Evolutionary conservation across 2,888 invertebrate genomes (phyloP).

Genomic region (Scaptomyza cyrtandrae): DNA sequence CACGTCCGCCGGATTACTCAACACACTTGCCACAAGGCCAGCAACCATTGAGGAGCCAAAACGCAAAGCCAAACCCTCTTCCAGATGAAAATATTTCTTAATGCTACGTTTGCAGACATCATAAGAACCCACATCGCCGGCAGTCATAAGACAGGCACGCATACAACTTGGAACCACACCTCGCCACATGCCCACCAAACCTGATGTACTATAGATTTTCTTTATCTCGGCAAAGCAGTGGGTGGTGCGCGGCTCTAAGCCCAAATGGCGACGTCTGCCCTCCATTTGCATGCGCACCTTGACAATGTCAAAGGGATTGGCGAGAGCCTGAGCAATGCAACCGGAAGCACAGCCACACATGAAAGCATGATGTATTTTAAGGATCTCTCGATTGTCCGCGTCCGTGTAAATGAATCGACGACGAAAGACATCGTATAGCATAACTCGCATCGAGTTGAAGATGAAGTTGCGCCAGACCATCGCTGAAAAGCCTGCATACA

Average conservation of each 20-base stretch:
- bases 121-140: constrained; percentile 60
- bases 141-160: constrained; percentile 58
- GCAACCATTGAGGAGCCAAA: constrained; percentile 51
- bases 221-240: constrained; percentile 11
- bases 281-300: constrained; percentile 60
- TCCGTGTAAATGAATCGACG: constrained; percentile 29
- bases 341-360: constrained; percentile 51
- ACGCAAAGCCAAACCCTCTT: constrained; percentile 46
- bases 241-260: constrained; percentile 31
- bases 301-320: constrained; percentile 60
- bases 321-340: constrained; percentile 50
- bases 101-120: constrained; percentile 60
- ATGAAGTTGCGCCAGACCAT: constrained; percentile 56
- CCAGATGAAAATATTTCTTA: constrained; percentile 17
- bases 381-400: not conserved
- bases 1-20: constrained; percentile 64
- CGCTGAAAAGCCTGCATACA: constrained; percentile 57
- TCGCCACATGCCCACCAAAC: constrained; percentile 46
- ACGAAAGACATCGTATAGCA: constrained; percentile 58
- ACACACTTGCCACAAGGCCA: constrained; percentile 46
- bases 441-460: constrained; percentile 60
- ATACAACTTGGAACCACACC: constrained; percentile 53
- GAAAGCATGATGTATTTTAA: constrained; percentile 39
- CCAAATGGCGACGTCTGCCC: constrained; percentile 35
- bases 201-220: constrained; percentile 22